Conservation (phyloP, 2,113 vertebrate species). For the Pionites leucogaster region DNA sequence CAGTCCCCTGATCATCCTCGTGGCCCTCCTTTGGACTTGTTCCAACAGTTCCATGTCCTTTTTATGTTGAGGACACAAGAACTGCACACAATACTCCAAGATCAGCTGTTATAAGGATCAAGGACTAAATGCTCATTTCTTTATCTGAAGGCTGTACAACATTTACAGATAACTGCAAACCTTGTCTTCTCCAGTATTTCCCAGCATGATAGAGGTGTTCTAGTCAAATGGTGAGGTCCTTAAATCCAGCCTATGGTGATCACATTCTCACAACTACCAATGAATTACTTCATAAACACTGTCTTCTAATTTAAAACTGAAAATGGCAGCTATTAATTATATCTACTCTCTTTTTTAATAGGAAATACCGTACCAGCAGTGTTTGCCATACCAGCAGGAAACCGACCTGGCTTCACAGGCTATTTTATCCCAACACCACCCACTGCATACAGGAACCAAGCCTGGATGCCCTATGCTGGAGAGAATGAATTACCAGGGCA, state of each 20-base stretch:
- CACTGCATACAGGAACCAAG: slow-evolving; percentile 90
- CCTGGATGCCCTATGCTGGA: slow-evolving; percentile 95
- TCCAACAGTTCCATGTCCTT: too few species aligned
- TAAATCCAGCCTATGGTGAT: neutral
- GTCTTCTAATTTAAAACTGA: neutral
- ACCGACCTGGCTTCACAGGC: slow-evolving; percentile 87
- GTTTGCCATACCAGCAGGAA: slow-evolving; percentile 95
- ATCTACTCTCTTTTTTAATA: slow-evolving; percentile 59
- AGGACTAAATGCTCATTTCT: neutral
- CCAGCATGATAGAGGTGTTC: neutral
- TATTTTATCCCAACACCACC: slow-evolving; percentile 93
- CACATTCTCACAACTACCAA: neutral
- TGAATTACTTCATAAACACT: neutral
- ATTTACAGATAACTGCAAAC: neutral
- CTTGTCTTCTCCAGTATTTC: neutral
- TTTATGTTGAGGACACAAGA: too few species aligned
- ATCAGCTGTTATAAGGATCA: neutral
- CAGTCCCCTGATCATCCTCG: too few species aligned
- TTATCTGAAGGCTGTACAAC: neutral
- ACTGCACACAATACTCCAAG: neutral
- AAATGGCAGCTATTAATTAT: neutral
- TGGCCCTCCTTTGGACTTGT: too few species aligned
- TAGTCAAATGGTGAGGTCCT: neutral
- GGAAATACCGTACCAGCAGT: slow-evolving; percentile 96
- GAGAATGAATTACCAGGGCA: slow-evolving; percentile 90